phyloP scores from a whole-genome alignment of 2,797 vertebrate genomes.

The Pagetopsis macropterus region DNA sequence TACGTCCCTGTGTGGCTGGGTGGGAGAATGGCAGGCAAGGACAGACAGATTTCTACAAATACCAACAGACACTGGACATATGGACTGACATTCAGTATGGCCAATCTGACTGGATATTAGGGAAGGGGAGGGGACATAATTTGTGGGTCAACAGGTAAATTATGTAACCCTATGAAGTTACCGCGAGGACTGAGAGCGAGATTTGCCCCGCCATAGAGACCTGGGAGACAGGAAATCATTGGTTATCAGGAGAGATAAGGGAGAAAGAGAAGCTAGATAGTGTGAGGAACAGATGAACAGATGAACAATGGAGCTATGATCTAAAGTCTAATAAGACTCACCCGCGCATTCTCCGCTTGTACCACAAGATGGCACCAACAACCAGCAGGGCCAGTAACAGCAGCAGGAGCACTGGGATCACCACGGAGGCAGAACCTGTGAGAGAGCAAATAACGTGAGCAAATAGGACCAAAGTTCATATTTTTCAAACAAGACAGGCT shows the following conservation, averaged over 20 bases:
- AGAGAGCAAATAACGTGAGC: conserved; percentile 11
- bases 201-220: conserved; percentile 85
- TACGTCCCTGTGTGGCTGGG: conserved; percentile 59
- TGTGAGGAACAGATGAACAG: conserved; percentile 54
- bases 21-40: conserved; percentile 68
- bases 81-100: conserved; percentile 58
- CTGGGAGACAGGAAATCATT: conserved; percentile 85
- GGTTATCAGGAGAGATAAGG: conserved; percentile 73
- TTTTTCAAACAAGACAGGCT: background rate
- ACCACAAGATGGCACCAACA: conserved; percentile 91
- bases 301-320: conserved; percentile 59
- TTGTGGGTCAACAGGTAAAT: conserved; percentile 61
- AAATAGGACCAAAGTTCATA: conserved; percentile 9
- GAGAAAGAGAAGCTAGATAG: conserved; percentile 51
- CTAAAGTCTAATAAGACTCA: conserved; percentile 72
- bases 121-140: conserved; percentile 42
- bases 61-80: conserved; percentile 58
- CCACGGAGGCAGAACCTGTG: conserved; percentile 86
- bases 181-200: conserved; percentile 85
- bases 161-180: conserved; percentile 82
- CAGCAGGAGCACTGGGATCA: conserved; percentile 89
- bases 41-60: conserved; percentile 59
- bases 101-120: conserved; percentile 43
- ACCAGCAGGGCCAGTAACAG: conserved; percentile 87
- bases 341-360: conserved; percentile 94